These are phyloP conservation scores for Diplodus puntazzo DNA, from an alignment of 2,797 vertebrate genomes.

Conservation along the genomic window DNA sequence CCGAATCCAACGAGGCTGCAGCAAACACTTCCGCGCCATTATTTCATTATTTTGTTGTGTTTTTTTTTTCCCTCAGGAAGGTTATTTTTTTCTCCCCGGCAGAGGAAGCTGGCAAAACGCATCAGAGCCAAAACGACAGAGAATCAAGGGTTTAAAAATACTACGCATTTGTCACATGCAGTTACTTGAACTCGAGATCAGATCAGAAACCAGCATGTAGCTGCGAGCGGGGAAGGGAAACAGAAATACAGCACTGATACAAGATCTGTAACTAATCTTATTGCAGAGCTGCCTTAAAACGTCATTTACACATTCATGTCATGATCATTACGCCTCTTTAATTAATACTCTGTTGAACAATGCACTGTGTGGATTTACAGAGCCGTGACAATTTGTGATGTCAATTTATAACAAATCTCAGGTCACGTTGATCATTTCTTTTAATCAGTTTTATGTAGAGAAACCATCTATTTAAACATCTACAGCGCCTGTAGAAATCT, in stretches of 20 bases:
- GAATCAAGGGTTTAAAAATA: conserved; percentile 23
- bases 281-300: background rate
- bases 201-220: background rate
- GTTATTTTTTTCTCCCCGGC: background rate
- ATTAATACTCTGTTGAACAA: background rate
- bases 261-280: background rate
- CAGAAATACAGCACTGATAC: background rate
- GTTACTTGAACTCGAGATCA: conserved; percentile 15
- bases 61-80: background rate
- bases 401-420: too few species aligned
- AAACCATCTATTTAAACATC: too few species aligned
- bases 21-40: background rate
- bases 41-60: conserved; percentile 5
- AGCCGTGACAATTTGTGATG: too few species aligned
- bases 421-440: too few species aligned
- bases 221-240: background rate
- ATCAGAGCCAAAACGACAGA: background rate
- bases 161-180: background rate
- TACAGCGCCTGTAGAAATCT: too few species aligned
- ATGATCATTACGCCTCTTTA: too few species aligned
- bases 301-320: background rate
- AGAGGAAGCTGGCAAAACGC: conserved; percentile 11
- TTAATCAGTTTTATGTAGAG: too few species aligned
- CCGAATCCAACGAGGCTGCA: conserved; percentile 1
- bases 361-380: too few species aligned